A percentile compares a stretch with the other conserved stretches of the same genome.
Conservation (phyloP, 2,888 invertebrate species). For the Rhamphomyia laevipes region DNA sequence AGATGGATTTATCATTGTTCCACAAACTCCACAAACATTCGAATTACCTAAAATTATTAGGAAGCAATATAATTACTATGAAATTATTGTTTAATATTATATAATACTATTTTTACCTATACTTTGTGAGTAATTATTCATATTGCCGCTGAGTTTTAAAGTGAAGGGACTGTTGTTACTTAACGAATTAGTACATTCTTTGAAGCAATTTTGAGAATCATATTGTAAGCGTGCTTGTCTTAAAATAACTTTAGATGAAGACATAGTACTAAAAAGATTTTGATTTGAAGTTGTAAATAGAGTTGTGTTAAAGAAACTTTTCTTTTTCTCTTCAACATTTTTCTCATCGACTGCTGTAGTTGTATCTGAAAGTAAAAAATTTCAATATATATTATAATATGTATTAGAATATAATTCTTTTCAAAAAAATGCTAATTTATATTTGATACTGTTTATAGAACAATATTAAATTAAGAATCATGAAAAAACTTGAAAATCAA, state of each 20-base stretch:
- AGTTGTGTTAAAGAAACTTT: neutral
- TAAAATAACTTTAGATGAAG: conserved; percentile 24
- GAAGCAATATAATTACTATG: too few species aligned
- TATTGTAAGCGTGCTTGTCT: conserved; percentile 33
- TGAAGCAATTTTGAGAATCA: conserved; percentile 20
- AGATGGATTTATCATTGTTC: conserved; percentile 30
- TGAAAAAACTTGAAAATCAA: too few species aligned
- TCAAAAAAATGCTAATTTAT: too few species aligned
- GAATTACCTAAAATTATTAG: neutral
- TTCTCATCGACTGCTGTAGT: too few species aligned
- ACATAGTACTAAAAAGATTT: conserved; percentile 5
- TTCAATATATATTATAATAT: too few species aligned
- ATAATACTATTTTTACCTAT: neutral
- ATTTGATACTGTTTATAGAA: too few species aligned
- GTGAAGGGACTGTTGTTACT: conserved; percentile 26
- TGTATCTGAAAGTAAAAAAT: too few species aligned
- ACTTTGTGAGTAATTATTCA: neutral
- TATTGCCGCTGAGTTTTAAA: conserved; percentile 10
- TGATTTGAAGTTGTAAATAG: conserved; percentile 4
- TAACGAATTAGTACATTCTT: neutral
- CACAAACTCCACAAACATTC: neutral
- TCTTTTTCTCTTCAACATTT: too few species aligned
- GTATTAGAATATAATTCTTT: too few species aligned
- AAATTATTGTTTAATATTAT: too few species aligned
- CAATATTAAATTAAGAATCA: too few species aligned